A percentile compares a stretch with the other conserved stretches of the same genome.
phyloP scores from a whole-genome alignment of 2,888 invertebrate genomes.

The Leptinotarsa rubiginosa region DNA sequence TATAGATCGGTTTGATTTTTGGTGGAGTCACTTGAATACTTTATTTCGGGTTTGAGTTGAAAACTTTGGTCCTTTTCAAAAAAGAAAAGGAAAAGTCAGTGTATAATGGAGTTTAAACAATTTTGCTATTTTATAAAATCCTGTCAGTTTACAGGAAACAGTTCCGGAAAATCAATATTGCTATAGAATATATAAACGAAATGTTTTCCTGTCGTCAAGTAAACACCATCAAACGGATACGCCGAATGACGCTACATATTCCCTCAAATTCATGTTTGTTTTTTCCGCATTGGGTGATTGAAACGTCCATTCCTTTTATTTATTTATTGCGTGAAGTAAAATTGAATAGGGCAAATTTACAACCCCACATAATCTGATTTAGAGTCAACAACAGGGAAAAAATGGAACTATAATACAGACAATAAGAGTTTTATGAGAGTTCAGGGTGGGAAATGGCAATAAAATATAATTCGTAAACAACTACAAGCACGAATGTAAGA shows the following conservation, averaged over 20 bases:
- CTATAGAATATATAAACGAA: not conserved
- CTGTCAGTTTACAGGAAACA: not conserved
- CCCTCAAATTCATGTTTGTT: conserved; percentile 6
- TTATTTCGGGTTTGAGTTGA: no score
- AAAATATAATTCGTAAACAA: not conserved
- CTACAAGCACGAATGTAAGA: no score
- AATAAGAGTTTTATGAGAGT: conserved; percentile 3
- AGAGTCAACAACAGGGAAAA: not conserved
- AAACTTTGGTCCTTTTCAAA: no score
- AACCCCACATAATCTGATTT: not conserved
- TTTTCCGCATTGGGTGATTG: not conserved
- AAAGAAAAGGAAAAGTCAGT: no score
- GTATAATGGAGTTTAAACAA: no score
- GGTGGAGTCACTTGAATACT: no score
- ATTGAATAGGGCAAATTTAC: conserved; percentile 13
- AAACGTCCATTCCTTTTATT: not conserved
- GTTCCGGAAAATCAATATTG: not conserved
- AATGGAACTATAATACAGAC: not conserved
- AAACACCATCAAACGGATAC: not conserved
- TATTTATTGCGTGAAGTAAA: not conserved
- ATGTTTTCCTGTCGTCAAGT: not conserved
- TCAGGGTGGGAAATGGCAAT: not conserved
- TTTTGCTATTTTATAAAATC: no score
- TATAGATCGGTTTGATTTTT: no score
- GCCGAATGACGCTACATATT: not conserved